Evolutionary conservation across 2,888 invertebrate species (phyloP), one percentile per base, ranked within the genome.

Genomic region (Colletes collaris): DNA sequence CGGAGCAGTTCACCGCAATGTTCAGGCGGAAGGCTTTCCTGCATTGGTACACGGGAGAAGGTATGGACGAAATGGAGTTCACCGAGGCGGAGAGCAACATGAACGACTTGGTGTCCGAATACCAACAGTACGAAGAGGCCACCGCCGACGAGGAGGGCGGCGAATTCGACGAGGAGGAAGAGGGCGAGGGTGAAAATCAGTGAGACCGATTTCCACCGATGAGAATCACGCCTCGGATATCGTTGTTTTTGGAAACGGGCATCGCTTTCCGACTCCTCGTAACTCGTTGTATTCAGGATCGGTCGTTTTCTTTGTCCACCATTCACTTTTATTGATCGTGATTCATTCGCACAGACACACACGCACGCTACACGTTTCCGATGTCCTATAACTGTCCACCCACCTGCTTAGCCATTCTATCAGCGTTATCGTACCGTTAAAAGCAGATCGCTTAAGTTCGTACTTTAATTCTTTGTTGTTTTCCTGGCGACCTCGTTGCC

Each of bases 21-120:
- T 96, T 96, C 93, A 87, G 92, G 67, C 86, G 95, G 80, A 95
- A 95, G 91, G 96, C 96, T 85, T 96, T 96, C 93, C 92, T 96
- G 79, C 95, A 96, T 93, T 96, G 96, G 96, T 96, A 95, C 93
- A 96, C 95, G 27, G 95, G 95, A 62, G 95, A 96, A 89, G 98
- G 98, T 77, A 98, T 98, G 98, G 98, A 98, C 93, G 98, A 98
- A 94, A 98, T 98, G 98, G 98, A 99, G 94, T 99, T 98, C 94
- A 98, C 97, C 69, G 98, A 99, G 92, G 99, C 99, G 1, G 98
- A 99, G 93, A 97, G 97, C 91, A 99, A 99, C 95, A 98, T 99
- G 95, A 98, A 97, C 92, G 97, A 97, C 93, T 94, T 97, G 93
- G 97, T 97, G 46, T 97, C 97, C 4, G 98, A 98, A 93, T 98